Percentiles rank a stretch among this genome's conserved stretches.
phyloP scores from a whole-genome alignment of 2,888 invertebrate species.

The Andrena marginata region DNA sequence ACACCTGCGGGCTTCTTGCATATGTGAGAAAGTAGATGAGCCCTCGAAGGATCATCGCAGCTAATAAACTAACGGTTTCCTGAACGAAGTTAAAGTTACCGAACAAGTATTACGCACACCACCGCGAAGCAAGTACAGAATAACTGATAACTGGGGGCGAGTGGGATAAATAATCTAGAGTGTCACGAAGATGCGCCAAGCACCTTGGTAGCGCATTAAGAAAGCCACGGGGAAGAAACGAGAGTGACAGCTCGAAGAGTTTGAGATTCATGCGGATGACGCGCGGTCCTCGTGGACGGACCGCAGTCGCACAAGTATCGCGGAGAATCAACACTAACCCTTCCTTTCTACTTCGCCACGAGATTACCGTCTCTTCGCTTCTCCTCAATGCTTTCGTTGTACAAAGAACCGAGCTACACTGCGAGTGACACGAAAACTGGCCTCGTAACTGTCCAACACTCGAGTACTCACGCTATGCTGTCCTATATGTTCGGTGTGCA shows the following conservation, averaged over 20 bases:
- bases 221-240: not conserved
- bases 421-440: conserved; percentile 59
- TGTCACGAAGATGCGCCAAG: not conserved
- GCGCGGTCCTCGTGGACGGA: conserved; percentile 6
- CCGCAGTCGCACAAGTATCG: not conserved
- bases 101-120: not conserved
- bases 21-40: not conserved
- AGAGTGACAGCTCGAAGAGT: not conserved
- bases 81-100: not conserved
- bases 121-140: conserved; percentile 22
- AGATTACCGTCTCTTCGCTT: conserved; percentile 50
- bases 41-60: not conserved
- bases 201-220: not conserved
- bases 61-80: not conserved
- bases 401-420: conserved; percentile 47
- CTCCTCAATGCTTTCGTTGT: conserved; percentile 60
- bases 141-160: conserved; percentile 1
- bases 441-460: conserved; percentile 60
- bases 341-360: conserved; percentile 21
- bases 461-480: conserved; percentile 65
- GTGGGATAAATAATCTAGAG: not conserved
- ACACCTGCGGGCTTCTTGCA: not conserved
- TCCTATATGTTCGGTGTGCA: conserved; percentile 71
- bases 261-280: conserved; percentile 71
- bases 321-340: conserved; percentile 31